phyloP scores from a whole-genome alignment of 2,797 vertebrate species.

The Enteromius fasciolatus region DNA sequence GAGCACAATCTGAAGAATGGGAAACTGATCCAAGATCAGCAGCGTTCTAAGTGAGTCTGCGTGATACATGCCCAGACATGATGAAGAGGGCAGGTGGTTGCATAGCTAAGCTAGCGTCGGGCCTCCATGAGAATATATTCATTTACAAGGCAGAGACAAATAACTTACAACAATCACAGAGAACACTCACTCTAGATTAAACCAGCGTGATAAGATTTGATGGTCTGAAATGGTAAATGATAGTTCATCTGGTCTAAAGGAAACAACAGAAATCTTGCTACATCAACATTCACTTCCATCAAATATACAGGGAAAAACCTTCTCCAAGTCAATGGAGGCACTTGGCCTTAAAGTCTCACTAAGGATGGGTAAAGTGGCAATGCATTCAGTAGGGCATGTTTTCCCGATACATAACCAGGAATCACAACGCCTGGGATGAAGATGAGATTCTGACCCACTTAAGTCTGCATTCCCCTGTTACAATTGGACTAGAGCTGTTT shows the following conservation, averaged over 20 bases:
- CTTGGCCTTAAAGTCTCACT: neutral
- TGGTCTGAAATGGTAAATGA: neutral
- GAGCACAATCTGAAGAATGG: conserved; percentile 26
- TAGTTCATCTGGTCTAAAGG: neutral
- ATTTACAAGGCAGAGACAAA: conserved; percentile 12
- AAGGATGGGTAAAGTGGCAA: neutral
- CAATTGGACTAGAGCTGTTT: neutral
- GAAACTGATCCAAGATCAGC: conserved; percentile 48
- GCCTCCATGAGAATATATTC: neutral
- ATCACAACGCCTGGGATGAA: neutral
- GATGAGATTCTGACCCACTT: conserved; percentile 19
- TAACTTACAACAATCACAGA: neutral
- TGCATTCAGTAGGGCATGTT: neutral
- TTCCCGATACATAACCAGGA: conserved; percentile 1
- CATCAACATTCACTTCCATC: neutral
- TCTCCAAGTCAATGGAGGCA: neutral
- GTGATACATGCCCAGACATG: conserved; percentile 53
- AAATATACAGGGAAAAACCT: neutral
- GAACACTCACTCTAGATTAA: neutral
- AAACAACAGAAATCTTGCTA: neutral
- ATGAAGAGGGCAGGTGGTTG: conserved; percentile 58
- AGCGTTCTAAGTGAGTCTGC: conserved; percentile 5
- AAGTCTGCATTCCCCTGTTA: neutral
- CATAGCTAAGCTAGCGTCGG: conserved; percentile 33
- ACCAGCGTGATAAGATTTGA: neutral